These are phyloP conservation scores for Drosophila anomalata DNA, from an alignment of 2,888 invertebrate genomes.

Conservation along the genomic window DNA sequence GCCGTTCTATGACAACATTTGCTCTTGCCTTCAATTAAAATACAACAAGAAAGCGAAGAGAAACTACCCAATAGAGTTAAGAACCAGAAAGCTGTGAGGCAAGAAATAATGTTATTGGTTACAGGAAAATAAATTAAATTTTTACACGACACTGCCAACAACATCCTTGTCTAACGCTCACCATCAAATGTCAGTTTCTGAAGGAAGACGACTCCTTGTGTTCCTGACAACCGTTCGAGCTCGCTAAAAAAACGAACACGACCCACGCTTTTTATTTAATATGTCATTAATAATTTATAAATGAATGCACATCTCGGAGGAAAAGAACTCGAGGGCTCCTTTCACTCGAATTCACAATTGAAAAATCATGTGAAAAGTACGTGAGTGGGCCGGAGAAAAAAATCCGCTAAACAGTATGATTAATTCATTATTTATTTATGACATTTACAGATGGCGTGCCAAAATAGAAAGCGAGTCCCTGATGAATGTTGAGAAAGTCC, in stretches of 20 bases:
- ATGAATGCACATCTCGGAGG: slow-evolving; percentile 48
- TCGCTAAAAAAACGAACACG: neutral
- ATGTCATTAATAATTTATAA: slow-evolving; percentile 76
- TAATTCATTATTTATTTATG: slow-evolving; percentile 74
- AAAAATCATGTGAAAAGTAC: slow-evolving; percentile 29
- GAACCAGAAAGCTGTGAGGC: neutral
- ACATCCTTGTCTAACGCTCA: neutral
- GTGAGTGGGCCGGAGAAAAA: slow-evolving; percentile 17
- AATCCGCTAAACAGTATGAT: slow-evolving; percentile 66
- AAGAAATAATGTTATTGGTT: slow-evolving; percentile 6
- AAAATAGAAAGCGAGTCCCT: slow-evolving; percentile 37
- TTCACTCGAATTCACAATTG: slow-evolving; percentile 66
- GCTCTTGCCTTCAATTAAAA: slow-evolving; percentile 60
- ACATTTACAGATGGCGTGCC: slow-evolving; percentile 58
- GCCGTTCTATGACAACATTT: slow-evolving; percentile 65
- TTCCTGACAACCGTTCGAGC: slow-evolving; percentile 49
- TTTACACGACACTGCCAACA: neutral
- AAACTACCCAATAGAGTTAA: slow-evolving; percentile 25
- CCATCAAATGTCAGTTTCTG: neutral
- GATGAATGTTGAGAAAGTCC: slow-evolving; percentile 23
- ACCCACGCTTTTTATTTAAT: slow-evolving; percentile 36
- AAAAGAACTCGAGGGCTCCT: slow-evolving; percentile 37
- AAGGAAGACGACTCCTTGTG: slow-evolving; percentile 28
- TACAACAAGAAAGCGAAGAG: slow-evolving; percentile 45
- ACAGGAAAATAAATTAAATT: slow-evolving; percentile 4